These are phyloP conservation scores for Austrofundulus limnaeus DNA, from an alignment of 2,113 vertebrate genomes.

Conservation along the genomic window DNA sequence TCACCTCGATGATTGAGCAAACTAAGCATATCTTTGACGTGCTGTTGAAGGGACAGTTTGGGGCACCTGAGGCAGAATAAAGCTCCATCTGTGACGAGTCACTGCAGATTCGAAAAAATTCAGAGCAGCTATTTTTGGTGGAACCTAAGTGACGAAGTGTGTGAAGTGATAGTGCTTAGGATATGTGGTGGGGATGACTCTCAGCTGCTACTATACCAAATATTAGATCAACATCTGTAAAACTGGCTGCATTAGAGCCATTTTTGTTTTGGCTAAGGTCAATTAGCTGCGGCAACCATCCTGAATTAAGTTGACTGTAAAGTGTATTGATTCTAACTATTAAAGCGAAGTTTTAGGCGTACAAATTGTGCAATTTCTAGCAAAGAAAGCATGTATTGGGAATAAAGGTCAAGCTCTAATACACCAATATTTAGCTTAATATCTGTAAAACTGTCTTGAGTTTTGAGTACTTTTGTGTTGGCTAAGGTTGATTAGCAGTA, in stretches of 20 bases:
- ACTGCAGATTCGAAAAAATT: not conserved
- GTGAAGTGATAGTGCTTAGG: too few relatives aligned
- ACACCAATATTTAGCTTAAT: not conserved
- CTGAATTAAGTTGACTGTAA: too few relatives aligned
- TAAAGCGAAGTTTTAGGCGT: too few relatives aligned
- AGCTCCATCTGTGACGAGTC: constrained; percentile 26
- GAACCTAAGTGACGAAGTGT: too few relatives aligned
- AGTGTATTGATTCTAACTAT: too few relatives aligned
- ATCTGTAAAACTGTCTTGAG: not conserved
- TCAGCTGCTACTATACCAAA: not conserved
- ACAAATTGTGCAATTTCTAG: too few relatives aligned
- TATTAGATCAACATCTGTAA: too few relatives aligned
- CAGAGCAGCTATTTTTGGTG: not conserved
- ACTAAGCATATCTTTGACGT: constrained; percentile 44
- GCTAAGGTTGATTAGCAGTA: not conserved
- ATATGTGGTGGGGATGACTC: not conserved
- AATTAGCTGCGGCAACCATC: too few relatives aligned
- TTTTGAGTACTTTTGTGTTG: not conserved
- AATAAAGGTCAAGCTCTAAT: too few relatives aligned
- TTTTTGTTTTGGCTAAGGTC: too few relatives aligned
- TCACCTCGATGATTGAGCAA: constrained; percentile 46
- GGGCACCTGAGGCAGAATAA: constrained; percentile 21
- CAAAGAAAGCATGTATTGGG: too few relatives aligned
- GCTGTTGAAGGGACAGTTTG: constrained; percentile 20
- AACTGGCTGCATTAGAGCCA: too few relatives aligned